A percentile compares a stretch with the other conserved stretches of the same genome.
These are phyloP conservation scores for Druon quercuslanigerum DNA, from an alignment of 1,140 invertebrate species.

Conservation along the genomic window DNA sequence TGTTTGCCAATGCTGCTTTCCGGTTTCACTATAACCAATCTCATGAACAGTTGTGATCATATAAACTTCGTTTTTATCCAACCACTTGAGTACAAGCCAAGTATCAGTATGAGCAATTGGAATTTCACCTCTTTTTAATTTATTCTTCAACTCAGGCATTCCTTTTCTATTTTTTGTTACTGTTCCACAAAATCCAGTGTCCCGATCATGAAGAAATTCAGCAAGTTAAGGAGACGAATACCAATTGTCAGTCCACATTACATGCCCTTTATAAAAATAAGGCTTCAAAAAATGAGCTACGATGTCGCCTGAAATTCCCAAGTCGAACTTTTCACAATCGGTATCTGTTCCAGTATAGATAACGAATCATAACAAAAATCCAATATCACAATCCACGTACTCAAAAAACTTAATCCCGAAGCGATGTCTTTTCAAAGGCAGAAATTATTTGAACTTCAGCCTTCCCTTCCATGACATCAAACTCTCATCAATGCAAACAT, in stretches of 20 bases:
- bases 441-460: slow-evolving; percentile 54
- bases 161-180: slow-evolving; percentile 49
- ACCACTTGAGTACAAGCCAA: slow-evolving; percentile 51
- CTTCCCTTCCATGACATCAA: slow-evolving; percentile 55
- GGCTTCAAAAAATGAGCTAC: slow-evolving; percentile 49
- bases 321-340: slow-evolving; percentile 45
- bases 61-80: slow-evolving; percentile 38
- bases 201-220: slow-evolving; percentile 44
- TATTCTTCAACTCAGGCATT: slow-evolving; percentile 50
- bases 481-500: slow-evolving; percentile 54
- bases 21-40: slow-evolving; percentile 31
- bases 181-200: slow-evolving; percentile 50
- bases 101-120: slow-evolving; percentile 45
- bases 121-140: slow-evolving; percentile 47
- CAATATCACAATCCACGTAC: slow-evolving; percentile 58
- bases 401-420: slow-evolving; percentile 58
- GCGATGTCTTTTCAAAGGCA: slow-evolving; percentile 53
- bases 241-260: slow-evolving; percentile 49
- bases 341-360: slow-evolving; percentile 52
- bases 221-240: slow-evolving; percentile 48
- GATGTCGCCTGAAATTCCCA: slow-evolving; percentile 44
- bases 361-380: slow-evolving; percentile 63
- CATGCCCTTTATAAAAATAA: slow-evolving; percentile 49
- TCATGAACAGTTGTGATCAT: slow-evolving; percentile 40
- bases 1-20: slow-evolving; percentile 37